These are phyloP conservation scores for Thunnus maccoyii DNA, from an alignment of 2,113 vertebrate genomes.

Conservation along the genomic window DNA sequence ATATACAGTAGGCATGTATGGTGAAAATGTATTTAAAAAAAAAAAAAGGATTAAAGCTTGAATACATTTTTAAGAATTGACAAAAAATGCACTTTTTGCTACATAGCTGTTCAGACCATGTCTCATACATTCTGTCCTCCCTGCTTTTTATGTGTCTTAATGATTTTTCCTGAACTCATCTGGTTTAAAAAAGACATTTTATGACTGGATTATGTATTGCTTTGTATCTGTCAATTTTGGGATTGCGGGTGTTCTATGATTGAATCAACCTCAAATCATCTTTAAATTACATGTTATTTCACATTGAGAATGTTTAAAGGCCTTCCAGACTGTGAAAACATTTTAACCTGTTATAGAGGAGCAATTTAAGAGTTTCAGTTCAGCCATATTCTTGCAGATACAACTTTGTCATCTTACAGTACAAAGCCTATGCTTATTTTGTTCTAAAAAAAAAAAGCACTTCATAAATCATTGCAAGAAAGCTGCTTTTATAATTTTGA, in stretches of 20 bases:
- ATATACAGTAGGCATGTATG: not conserved
- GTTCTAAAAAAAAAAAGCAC: not conserved
- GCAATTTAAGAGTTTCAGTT: not conserved
- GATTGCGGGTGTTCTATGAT: conserved; percentile 13
- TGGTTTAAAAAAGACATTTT: conserved; percentile 14
- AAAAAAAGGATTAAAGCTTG: not conserved
- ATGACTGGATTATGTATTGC: conserved; percentile 18
- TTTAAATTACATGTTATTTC: not conserved
- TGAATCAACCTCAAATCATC: not conserved
- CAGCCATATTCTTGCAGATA: not conserved
- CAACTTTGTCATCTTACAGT: not conserved
- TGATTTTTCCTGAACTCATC: conserved; percentile 23
- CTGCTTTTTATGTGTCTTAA: conserved; percentile 41
- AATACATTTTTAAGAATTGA: not conserved
- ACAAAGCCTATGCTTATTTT: not conserved
- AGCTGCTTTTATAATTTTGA: not conserved
- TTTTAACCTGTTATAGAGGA: not conserved
- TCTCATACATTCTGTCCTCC: conserved; percentile 5
- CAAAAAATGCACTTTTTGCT: not conserved
- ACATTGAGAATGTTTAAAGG: not conserved
- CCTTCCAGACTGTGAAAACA: not conserved
- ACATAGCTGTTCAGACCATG: conserved; percentile 48
- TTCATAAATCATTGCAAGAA: not conserved
- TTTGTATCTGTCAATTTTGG: conserved; percentile 30
- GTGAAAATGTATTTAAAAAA: not conserved